Percentiles rank a stretch among this genome's conserved stretches.
phyloP scores from a whole-genome alignment of 2,797 vertebrate species.

The Sylvilagus floridanus region DNA sequence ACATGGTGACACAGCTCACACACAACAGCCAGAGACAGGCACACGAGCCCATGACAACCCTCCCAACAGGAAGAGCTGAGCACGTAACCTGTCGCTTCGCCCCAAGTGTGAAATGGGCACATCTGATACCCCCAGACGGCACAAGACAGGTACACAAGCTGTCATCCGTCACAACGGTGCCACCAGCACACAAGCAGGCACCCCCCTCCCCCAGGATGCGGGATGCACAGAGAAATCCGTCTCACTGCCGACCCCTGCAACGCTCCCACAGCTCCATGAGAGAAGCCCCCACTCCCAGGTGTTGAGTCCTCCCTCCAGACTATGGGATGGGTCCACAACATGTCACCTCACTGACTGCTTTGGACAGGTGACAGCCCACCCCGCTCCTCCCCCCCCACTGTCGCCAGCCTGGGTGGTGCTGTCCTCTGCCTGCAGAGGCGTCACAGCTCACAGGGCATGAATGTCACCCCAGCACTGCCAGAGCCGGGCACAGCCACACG shows the following conservation, averaged over 20 bases:
- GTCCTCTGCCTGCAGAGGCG: slow-evolving; percentile 78
- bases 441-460: slow-evolving; percentile 85
- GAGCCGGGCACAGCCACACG: slow-evolving; percentile 69
- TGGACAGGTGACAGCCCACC: slow-evolving; percentile 68
- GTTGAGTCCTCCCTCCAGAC: not conserved
- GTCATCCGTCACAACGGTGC: not conserved
- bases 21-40: slow-evolving; percentile 56
- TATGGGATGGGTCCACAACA: not conserved
- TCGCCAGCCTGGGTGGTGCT: slow-evolving; percentile 67
- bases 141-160: not conserved
- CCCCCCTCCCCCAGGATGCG: not conserved
- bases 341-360: not conserved
- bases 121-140: not conserved
- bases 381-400: slow-evolving; percentile 7
- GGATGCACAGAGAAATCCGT: not conserved
- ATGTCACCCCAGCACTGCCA: slow-evolving; percentile 82
- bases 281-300: not conserved
- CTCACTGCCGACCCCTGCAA: slow-evolving; percentile 60
- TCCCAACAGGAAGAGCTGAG: slow-evolving; percentile 1
- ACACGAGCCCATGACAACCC: not conserved
- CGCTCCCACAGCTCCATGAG: not conserved
- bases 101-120: not conserved
- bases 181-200: not conserved
- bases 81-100: slow-evolving; percentile 51
- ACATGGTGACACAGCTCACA: slow-evolving; percentile 49